A percentile compares a stretch with the other conserved stretches of the same genome.
These are phyloP conservation scores for Eira barbara DNA, from an alignment of 2,113 vertebrate genomes.

Conservation along the genomic window DNA sequence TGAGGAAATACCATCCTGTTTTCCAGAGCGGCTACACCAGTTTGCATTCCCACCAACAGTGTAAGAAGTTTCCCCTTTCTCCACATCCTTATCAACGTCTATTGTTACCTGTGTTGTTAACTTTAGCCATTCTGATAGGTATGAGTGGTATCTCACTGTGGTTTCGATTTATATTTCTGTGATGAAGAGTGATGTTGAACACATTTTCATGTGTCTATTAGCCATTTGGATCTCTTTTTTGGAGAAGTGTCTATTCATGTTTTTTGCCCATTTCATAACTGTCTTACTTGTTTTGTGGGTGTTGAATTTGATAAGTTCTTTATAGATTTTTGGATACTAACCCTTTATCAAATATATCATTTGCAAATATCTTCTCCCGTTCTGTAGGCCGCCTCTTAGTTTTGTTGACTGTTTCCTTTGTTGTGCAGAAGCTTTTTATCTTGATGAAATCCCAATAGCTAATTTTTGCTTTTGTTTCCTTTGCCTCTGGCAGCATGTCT, in stretches of 20 bases:
- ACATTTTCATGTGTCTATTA: neutral
- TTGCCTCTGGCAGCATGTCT: neutral
- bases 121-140: neutral
- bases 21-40: neutral
- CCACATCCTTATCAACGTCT: neutral
- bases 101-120: neutral
- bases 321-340: neutral
- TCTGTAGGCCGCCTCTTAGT: neutral
- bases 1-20: neutral
- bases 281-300: neutral
- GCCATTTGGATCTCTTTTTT: neutral
- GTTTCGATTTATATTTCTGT: neutral
- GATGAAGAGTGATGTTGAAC: neutral
- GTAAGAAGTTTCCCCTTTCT: neutral
- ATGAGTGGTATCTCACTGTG: neutral
- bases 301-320: neutral
- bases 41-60: neutral
- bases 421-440: neutral
- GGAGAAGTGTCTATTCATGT: neutral
- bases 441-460: neutral
- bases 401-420: neutral
- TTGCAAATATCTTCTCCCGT: neutral
- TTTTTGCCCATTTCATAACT: neutral
- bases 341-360: neutral
- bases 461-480: neutral